Evolutionary conservation across 2,888 invertebrate species (phyloP), one percentile per base, ranked within the genome.

Genomic region (Tenthredo amoena): DNA sequence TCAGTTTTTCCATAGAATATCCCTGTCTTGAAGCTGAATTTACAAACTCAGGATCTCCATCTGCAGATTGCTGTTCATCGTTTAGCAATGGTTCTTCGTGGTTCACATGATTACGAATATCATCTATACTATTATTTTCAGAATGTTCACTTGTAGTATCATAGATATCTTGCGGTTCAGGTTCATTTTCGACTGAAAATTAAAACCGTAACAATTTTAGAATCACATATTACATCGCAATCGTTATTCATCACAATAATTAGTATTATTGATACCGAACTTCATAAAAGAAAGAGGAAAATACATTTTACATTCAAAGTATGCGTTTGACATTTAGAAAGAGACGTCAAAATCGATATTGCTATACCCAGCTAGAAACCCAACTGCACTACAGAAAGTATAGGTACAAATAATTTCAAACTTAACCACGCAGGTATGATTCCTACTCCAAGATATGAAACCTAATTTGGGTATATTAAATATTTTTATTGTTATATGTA

Each of bases 1-100:
- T 58, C 82, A 85, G 18, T 37, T 72, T 58, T 21, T 74, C 85
- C 21, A 82, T 40, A 6, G 83, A 26, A 58, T 85, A 85, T 15
- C 40, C 82, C 7, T 85, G 43, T 12, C 37, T 84, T 21, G 65
- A 65, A 65, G 65, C 21, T 65, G 65, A 65, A 65, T 65, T 65
- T 65, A 65, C 65, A 65, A 21, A 65, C 65, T 65, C 65, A 65
- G 21, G 65, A 65, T 65, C 65, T 65, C 21, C 21, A 65, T 65
- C 65, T 65, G 26, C 21, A 65, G 65, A 65, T 65, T 65, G 65
- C 21, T 21, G 65, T 65, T 65, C 65, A 65, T 65, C 65, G 65
- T 65, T 65, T 65, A 31, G 65, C 26, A 65, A 26, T 65, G 65
- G 65, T 65, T 65, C 65, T 65, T 65, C 65, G 21, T 65, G 65